phyloP scores from a whole-genome alignment of 2,888 invertebrate genomes.

The Drosophila quasianomalipes region DNA sequence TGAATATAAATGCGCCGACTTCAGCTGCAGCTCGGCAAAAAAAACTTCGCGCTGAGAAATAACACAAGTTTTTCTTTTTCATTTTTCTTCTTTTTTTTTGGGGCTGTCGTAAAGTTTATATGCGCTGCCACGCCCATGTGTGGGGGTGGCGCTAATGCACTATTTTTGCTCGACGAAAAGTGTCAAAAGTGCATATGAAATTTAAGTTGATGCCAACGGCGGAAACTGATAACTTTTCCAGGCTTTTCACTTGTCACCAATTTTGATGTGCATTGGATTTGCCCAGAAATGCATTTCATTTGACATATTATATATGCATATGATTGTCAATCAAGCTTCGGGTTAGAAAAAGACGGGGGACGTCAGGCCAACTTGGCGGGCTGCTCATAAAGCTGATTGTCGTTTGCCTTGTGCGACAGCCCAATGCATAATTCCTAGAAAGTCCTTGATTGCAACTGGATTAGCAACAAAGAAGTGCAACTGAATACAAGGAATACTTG shows the following conservation, averaged over 20 bases:
- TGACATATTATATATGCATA: slow-evolving; percentile 65
- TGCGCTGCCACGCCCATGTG: slow-evolving; percentile 23
- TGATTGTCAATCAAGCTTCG: slow-evolving; percentile 63
- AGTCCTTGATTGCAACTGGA: slow-evolving; percentile 44
- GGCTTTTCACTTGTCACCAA: slow-evolving; percentile 24
- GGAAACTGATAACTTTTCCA: slow-evolving; percentile 18
- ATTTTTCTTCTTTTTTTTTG: not conserved
- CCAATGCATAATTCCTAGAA: slow-evolving; percentile 33
- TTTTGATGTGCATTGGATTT: slow-evolving; percentile 43
- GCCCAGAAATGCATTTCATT: slow-evolving; percentile 48
- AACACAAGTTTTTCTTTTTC: slow-evolving; percentile 59
- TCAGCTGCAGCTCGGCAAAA: slow-evolving; percentile 18
- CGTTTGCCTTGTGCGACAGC: slow-evolving; percentile 18
- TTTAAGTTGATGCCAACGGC: slow-evolving; percentile 25
- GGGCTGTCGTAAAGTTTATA: slow-evolving; percentile 29
- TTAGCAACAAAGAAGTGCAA: slow-evolving; percentile 14
- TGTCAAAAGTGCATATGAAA: slow-evolving; percentile 62
- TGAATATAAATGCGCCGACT: slow-evolving; percentile 65
- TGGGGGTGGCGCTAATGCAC: slow-evolving; percentile 49
- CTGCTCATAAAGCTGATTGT: slow-evolving; percentile 4
- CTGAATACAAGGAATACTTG: not conserved
- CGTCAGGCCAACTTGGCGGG: not conserved
- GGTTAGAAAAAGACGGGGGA: not conserved
- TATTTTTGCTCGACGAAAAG: slow-evolving; percentile 28
- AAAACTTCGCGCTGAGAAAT: slow-evolving; percentile 54